Conservation (phyloP, 2,797 vertebrate species). For the Rallus crepitans region DNA sequence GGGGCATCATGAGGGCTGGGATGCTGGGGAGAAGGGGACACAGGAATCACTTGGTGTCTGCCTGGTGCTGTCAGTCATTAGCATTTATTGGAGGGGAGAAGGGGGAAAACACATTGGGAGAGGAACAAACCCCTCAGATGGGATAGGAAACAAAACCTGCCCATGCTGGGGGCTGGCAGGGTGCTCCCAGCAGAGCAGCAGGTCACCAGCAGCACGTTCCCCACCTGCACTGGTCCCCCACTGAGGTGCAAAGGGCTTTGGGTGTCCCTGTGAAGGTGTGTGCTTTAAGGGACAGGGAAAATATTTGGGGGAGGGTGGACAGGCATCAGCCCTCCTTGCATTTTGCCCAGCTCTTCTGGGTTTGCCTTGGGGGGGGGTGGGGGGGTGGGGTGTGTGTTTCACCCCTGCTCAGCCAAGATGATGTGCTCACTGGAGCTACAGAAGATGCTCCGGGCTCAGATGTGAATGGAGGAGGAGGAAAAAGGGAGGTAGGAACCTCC, state of each 20-base stretch:
- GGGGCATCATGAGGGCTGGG: background rate
- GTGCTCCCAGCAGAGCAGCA: background rate
- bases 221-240: background rate
- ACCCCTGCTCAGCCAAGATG: no score
- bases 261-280: fast-evolving
- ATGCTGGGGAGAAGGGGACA: background rate
- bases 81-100: background rate
- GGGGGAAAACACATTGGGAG: no score
- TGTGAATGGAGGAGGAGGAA: background rate
- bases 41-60: background rate
- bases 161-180: background rate
- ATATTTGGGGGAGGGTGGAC: background rate
- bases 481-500: background rate
- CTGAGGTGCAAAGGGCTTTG: background rate
- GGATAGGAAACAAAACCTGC: background rate
- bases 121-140: background rate
- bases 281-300: background rate
- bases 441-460: background rate
- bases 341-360: background rate
- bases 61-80: background rate
- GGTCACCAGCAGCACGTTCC: fast-evolving
- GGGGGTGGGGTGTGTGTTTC: background rate
- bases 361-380: background rate
- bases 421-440: background rate
- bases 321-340: background rate